Percentiles rank a stretch among this genome's conserved stretches.
phyloP scores from a whole-genome alignment of 2,113 vertebrate genomes.

The Alligator sinensis region DNA sequence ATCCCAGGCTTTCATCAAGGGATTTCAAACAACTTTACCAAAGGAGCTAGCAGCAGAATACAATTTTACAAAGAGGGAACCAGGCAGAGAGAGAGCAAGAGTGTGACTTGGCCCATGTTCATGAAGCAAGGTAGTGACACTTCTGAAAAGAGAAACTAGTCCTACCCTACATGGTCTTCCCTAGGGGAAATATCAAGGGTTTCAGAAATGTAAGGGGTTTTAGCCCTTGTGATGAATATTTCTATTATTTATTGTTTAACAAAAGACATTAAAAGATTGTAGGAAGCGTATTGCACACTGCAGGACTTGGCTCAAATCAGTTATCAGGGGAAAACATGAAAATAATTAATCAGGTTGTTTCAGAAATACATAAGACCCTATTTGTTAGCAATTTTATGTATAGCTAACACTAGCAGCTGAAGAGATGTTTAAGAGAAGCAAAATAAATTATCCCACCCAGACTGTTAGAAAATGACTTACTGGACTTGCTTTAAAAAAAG shows the following conservation, averaged over 20 bases:
- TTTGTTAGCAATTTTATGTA: accelerated
- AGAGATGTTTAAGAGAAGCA: not conserved
- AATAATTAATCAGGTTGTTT: not conserved
- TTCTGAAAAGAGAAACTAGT: not conserved
- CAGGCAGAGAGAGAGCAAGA: not conserved
- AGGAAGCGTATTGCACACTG: not conserved
- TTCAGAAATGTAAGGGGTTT: not conserved
- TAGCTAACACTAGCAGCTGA: not conserved
- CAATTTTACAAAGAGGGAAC: not conserved
- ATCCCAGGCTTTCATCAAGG: not conserved
- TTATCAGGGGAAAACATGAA: not conserved
- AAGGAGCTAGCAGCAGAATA: not conserved
- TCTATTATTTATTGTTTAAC: not conserved
- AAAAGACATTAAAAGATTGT: not conserved
- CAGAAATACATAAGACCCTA: not conserved
- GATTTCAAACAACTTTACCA: not conserved
- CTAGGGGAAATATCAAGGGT: too few species aligned
- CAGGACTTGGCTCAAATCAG: not conserved
- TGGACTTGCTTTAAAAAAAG: constrained; percentile 12
- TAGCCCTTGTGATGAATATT: not conserved
- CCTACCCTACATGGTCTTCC: too few species aligned
- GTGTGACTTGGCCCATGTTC: too few species aligned
- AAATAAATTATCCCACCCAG: constrained; percentile 67
- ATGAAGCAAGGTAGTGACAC: not conserved
- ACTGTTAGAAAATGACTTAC: constrained; percentile 9